These are phyloP conservation scores for Gila orcuttii DNA, from an alignment of 2,113 vertebrate genomes.

Conservation along the genomic window DNA sequence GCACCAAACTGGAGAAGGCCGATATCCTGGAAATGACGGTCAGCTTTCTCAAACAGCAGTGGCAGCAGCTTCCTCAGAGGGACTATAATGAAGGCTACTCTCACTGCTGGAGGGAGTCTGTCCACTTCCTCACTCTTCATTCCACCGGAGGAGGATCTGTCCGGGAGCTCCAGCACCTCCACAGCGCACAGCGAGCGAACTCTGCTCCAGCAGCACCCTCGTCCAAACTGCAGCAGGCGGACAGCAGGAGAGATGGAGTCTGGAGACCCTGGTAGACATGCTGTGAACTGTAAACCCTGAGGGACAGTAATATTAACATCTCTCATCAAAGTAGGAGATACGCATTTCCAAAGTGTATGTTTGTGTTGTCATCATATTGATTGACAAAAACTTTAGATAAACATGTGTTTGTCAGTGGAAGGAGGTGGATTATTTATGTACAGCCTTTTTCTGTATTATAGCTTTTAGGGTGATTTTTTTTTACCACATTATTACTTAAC, in stretches of 20 bases:
- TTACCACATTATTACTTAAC: conserved; percentile 52
- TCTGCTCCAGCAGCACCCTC: conserved; percentile 45
- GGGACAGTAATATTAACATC: conserved; percentile 47
- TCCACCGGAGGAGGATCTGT: conserved; percentile 68
- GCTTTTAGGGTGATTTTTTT: conserved; percentile 61
- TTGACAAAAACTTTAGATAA: conserved; percentile 63
- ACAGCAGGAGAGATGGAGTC: conserved; percentile 65
- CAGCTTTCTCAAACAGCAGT: conserved; percentile 82
- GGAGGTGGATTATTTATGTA: conserved; percentile 49
- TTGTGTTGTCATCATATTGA: conserved; percentile 76
- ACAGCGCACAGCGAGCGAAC: conserved; percentile 54
- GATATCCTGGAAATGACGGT: conserved; percentile 88
- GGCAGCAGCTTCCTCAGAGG: conserved; percentile 61
- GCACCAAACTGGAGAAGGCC: conserved; percentile 86
- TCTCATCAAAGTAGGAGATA: conserved; percentile 72
- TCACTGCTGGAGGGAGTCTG: conserved; percentile 79
- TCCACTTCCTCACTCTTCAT: conserved; percentile 78
- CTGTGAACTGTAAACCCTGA: conserved; percentile 45
- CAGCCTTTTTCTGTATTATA: conserved; percentile 53
- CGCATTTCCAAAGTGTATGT: conserved; percentile 66
- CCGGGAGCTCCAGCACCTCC: conserved; percentile 59
- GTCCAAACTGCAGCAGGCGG: conserved; percentile 65
- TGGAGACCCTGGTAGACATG: conserved; percentile 87
- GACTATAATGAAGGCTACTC: conserved; percentile 78
- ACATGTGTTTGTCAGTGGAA: conserved; percentile 46